A percentile compares a stretch with the other conserved stretches of the same genome.
phyloP scores from a whole-genome alignment of 2,113 vertebrate species.

The Strix aluco region DNA sequence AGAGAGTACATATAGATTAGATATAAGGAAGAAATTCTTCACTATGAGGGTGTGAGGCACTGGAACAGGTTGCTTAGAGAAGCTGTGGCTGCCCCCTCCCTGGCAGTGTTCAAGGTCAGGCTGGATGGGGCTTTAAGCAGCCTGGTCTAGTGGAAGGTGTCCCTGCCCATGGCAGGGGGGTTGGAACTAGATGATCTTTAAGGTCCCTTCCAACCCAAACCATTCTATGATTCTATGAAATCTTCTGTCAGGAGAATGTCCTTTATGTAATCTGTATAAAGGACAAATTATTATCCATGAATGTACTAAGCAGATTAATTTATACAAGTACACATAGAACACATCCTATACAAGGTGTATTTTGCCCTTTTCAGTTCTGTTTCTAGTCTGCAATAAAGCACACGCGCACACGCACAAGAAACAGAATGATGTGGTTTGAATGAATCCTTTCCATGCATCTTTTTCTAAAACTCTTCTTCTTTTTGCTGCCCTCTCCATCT shows the following conservation, averaged over 20 bases:
- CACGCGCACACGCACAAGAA: neutral
- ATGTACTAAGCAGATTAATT: neutral
- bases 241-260: neutral
- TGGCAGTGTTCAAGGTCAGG: too few species aligned
- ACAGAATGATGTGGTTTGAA: neutral
- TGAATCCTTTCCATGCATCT: neutral
- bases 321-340: neutral
- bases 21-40: too few species aligned
- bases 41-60: too few species aligned
- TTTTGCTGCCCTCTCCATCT: neutral
- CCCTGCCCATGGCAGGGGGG: too few species aligned
- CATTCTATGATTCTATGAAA: neutral
- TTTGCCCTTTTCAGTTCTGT: neutral
- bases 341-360: neutral
- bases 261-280: neutral
- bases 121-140: too few species aligned
- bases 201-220: too few species aligned
- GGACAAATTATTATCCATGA: neutral
- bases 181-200: too few species aligned
- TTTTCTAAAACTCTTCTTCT: neutral
- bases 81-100: too few species aligned
- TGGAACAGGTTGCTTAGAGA: too few species aligned
- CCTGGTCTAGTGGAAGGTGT: too few species aligned
- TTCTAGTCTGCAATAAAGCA: neutral
- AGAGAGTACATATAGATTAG: too few species aligned